phyloP scores from a whole-genome alignment of 2,888 invertebrate species.

The Dryobota labecula region DNA sequence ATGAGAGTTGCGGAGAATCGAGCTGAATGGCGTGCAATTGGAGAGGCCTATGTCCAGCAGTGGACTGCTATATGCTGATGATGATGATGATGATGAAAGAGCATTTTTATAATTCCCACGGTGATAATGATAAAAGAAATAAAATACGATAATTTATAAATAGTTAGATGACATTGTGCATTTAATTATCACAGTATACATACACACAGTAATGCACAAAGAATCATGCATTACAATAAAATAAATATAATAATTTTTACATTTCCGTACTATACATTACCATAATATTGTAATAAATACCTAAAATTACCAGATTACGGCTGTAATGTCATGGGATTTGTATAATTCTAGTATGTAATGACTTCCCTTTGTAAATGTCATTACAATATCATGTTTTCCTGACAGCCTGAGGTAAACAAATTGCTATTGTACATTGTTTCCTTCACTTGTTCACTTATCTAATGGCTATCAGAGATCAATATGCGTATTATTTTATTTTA shows the following conservation, averaged over 20 bases:
- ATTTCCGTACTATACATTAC: conserved; percentile 58
- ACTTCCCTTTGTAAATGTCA: conserved; percentile 70
- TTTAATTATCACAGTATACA: conserved; percentile 22
- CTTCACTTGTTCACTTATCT: conserved; percentile 49
- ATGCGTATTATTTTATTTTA: conserved; percentile 24
- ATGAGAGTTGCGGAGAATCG: too few species aligned
- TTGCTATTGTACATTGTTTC: conserved; percentile 52
- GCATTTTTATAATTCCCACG: not conserved
- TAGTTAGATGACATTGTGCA: conserved; percentile 6
- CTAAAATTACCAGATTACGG: conserved; percentile 46
- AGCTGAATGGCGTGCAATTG: too few species aligned
- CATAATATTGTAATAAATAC: conserved; percentile 58
- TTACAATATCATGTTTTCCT: conserved; percentile 72
- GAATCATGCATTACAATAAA: conserved; percentile 33
- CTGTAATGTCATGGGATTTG: conserved; percentile 44
- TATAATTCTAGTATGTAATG: conserved; percentile 66
- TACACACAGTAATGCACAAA: conserved; percentile 20
- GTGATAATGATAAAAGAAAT: not conserved
- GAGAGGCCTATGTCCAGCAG: too few species aligned
- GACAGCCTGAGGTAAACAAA: conserved; percentile 67
- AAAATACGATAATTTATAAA: not conserved
- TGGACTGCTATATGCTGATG: too few species aligned
- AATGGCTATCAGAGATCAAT: conserved; percentile 40
- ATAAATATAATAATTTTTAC: conserved; percentile 47
- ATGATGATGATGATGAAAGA: too few species aligned